A percentile compares a stretch with the other conserved stretches of the same genome.
These are phyloP conservation scores for Scaptomyza reducta DNA, from an alignment of 2,888 invertebrate genomes.

Conservation along the genomic window DNA sequence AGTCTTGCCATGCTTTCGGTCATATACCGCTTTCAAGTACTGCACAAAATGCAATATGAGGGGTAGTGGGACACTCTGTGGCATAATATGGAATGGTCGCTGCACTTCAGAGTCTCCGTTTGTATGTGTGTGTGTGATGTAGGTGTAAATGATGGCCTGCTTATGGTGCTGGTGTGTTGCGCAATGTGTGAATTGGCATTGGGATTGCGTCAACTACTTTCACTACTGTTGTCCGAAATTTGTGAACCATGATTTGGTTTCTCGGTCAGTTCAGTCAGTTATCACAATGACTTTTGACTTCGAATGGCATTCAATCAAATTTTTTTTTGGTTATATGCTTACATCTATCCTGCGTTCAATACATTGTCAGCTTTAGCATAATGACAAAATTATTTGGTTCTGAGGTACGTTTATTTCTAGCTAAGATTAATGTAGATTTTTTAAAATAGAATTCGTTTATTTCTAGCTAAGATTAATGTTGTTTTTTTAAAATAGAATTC, in stretches of 20 bases:
- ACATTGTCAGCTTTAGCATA: slow-evolving; percentile 8
- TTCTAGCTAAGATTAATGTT: background rate
- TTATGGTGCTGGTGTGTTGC: slow-evolving; percentile 40
- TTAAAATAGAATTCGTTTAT: too few species aligned
- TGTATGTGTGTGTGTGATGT: slow-evolving; percentile 29
- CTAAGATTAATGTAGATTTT: too few species aligned
- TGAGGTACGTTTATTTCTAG: too few species aligned
- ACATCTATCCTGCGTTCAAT: background rate
- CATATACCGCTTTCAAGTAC: slow-evolving; percentile 55
- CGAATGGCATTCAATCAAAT: slow-evolving; percentile 31
- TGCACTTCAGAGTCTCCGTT: slow-evolving; percentile 22
- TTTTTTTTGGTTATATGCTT: slow-evolving; percentile 11
- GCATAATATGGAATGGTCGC: slow-evolving; percentile 39
- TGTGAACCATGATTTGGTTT: slow-evolving; percentile 10
- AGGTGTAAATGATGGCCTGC: slow-evolving; percentile 66
- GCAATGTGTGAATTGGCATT: slow-evolving; percentile 39
- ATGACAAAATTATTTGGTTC: too few species aligned
- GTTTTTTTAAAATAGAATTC: too few species aligned
- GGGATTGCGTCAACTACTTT: slow-evolving; percentile 3
- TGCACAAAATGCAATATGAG: slow-evolving; percentile 57
- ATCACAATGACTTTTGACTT: slow-evolving; percentile 20
- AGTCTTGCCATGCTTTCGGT: slow-evolving; percentile 41
- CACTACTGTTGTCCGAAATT: slow-evolving; percentile 6
- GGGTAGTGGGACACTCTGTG: background rate
- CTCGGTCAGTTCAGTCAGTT: slow-evolving; percentile 2